Evolutionary conservation across 2,113 vertebrate species (phyloP).

Genomic region (Zapornia atra): DNA sequence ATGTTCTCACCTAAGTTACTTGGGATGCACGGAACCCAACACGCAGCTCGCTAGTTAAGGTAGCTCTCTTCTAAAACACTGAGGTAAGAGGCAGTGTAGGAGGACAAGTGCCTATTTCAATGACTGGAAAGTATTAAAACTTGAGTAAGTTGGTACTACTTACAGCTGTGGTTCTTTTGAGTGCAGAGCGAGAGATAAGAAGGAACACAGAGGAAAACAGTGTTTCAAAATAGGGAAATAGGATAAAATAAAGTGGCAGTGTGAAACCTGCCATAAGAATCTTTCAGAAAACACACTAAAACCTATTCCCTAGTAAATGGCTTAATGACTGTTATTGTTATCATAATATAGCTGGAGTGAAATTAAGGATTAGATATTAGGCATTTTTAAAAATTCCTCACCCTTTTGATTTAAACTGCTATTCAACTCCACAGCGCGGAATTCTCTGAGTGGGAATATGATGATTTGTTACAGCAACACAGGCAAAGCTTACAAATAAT

Average conservation of each 20-base stretch:
- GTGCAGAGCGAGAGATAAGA: background rate
- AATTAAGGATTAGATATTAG: slow-evolving; percentile 16
- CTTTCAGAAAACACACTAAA: background rate
- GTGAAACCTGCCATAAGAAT: background rate
- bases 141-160: background rate
- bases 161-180: background rate
- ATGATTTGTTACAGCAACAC: background rate
- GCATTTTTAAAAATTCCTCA: background rate
- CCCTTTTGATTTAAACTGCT: background rate
- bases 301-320: background rate
- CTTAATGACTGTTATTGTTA: background rate
- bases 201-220: background rate
- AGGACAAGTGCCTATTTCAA: background rate
- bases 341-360: slow-evolving; percentile 1
- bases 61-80: background rate
- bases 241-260: background rate
- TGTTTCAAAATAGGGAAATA: background rate
- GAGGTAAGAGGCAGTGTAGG: background rate
- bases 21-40: background rate
- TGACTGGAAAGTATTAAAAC: background rate
- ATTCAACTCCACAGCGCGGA: background rate
- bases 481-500: background rate
- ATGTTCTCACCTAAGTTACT: background rate
- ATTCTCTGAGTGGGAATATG: slow-evolving; percentile 54
- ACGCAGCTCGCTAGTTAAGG: background rate